Conservation (phyloP, 2,797 vertebrate species). For the Oreochromis mossambicus region DNA sequence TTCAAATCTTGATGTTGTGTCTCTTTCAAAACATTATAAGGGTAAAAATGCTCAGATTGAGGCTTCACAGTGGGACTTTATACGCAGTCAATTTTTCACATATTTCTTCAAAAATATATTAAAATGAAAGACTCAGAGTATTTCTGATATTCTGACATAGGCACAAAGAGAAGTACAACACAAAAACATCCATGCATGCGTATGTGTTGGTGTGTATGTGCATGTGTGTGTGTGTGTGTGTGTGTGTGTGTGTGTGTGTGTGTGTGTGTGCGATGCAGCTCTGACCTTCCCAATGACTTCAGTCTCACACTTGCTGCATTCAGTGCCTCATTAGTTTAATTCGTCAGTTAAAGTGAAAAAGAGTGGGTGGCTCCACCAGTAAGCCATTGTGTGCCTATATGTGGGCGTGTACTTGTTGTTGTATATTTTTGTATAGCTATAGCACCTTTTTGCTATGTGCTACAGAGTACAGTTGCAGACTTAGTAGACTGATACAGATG, state of each 20-base stretch:
- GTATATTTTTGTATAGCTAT: not conserved
- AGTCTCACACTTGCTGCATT: not conserved
- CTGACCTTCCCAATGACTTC: slow-evolving; percentile 55
- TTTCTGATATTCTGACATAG: not conserved
- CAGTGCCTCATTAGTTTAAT: not conserved
- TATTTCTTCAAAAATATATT: not conserved
- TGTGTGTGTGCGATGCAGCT: slow-evolving; percentile 3
- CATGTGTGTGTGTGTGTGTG: no score
- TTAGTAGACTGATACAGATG: not conserved
- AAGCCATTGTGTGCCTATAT: not conserved
- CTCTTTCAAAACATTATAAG: not conserved
- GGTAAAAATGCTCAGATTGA: not conserved
- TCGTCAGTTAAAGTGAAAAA: slow-evolving; percentile 15
- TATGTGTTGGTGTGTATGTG: no score
- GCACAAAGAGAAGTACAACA: not conserved
- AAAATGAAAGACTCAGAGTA: not conserved
- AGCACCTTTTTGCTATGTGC: not conserved
- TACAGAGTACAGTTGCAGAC: not conserved
- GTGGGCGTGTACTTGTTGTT: not conserved
- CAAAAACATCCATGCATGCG: not conserved
- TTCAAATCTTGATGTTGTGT: not conserved
- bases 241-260: not conserved
- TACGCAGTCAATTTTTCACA: not conserved
- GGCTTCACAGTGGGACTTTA: not conserved
- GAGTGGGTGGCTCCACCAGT: not conserved